These are phyloP conservation scores for Tursiops truncatus DNA, from an alignment of 2,113 vertebrate genomes.

Conservation along the genomic window DNA sequence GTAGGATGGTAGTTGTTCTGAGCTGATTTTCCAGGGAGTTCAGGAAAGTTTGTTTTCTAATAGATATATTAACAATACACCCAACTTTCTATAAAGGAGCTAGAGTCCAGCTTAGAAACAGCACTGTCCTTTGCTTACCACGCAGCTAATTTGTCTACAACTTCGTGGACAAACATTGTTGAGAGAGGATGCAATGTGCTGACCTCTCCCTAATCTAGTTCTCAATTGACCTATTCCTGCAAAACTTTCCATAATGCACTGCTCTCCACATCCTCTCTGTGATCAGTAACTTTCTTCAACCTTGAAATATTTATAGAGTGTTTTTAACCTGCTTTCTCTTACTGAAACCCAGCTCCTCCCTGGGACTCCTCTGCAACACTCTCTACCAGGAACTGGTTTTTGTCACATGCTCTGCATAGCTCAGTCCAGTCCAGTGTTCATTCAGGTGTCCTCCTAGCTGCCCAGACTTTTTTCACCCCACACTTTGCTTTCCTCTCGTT, in stretches of 20 bases:
- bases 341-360: background rate
- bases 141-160: background rate
- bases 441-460: background rate
- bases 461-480: background rate
- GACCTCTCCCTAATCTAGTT: background rate
- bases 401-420: background rate
- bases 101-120: background rate
- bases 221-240: background rate
- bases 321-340: background rate
- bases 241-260: background rate
- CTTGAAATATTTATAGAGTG: background rate
- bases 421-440: background rate
- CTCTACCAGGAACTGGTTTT: background rate
- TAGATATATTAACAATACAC: background rate
- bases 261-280: background rate
- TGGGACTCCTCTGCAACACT: background rate
- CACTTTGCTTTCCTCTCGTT: background rate
- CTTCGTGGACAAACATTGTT: background rate
- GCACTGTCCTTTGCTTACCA: background rate
- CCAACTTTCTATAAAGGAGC: background rate
- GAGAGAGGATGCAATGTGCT: background rate
- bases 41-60: background rate
- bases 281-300: background rate
- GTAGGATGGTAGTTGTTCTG: background rate
- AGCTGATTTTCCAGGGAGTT: background rate